Conservation (phyloP, 53 echinoderm and acorn worm species). For the Astropecten irregularis region DNA sequence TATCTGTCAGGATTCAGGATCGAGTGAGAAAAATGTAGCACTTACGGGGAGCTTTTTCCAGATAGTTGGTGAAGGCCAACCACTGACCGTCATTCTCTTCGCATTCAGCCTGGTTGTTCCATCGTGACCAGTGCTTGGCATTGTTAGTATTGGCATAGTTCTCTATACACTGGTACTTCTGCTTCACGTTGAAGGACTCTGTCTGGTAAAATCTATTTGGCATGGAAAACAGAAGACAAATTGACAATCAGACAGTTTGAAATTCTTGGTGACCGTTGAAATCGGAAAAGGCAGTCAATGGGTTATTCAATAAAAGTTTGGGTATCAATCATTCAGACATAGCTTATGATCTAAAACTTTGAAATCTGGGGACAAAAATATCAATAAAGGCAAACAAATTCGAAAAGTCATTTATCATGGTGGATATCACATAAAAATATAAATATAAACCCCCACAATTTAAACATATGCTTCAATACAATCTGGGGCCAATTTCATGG, state of each 20-base stretch:
- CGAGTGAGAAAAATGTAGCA: too few species aligned
- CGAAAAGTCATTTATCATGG: too few species aligned
- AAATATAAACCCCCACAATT: too few species aligned
- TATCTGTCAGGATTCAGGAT: too few species aligned
- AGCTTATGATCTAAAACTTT: too few species aligned
- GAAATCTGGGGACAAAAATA: too few species aligned
- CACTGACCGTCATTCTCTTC: conserved; percentile 86
- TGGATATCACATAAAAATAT: too few species aligned
- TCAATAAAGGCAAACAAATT: too few species aligned
- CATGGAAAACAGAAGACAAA: background rate
- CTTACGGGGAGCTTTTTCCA: conserved; percentile 88
- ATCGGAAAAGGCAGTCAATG: background rate
- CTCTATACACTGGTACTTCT: conserved; percentile 89
- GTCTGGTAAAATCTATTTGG: conserved; percentile 72
- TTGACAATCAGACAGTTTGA: background rate
- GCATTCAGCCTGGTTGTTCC: conserved; percentile 91
- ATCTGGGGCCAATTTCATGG: too few species aligned
- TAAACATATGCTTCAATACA: too few species aligned
- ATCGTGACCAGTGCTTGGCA: conserved; percentile 87
- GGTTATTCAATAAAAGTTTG: background rate
- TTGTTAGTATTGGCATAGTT: conserved; percentile 56
- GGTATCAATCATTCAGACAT: too few species aligned
- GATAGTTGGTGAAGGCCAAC: conserved; percentile 80
- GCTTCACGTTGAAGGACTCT: conserved; percentile 89
- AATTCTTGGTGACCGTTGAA: background rate